phyloP scores from a whole-genome alignment of 2,797 vertebrate species.

The Sylvilagus floridanus region DNA sequence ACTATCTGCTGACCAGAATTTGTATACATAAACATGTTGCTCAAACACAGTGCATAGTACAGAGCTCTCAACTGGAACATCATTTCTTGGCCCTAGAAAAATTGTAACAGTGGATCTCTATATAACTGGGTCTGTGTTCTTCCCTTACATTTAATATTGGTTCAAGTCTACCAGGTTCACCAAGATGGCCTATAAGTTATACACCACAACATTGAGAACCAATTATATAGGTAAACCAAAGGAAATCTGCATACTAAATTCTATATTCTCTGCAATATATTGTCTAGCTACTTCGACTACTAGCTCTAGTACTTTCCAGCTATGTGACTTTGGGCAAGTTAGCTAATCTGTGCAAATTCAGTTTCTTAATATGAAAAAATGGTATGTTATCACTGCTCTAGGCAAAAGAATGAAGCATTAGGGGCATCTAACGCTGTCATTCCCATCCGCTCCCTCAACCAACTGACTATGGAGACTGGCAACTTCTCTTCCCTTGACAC shows the following conservation, averaged over 20 bases:
- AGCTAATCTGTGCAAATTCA: not conserved
- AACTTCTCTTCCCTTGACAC: too few relatives aligned
- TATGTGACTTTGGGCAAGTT: not conserved
- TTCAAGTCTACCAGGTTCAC: constrained; percentile 96
- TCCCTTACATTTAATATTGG: constrained; percentile 91
- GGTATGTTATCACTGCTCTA: not conserved
- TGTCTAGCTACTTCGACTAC: not conserved
- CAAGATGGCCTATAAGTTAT: constrained; percentile 93
- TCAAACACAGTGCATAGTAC: not conserved
- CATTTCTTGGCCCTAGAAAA: not conserved
- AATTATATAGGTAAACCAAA: not conserved
- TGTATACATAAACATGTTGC: not conserved
- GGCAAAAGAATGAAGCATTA: too few relatives aligned
- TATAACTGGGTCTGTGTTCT: not conserved
- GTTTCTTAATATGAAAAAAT: not conserved
- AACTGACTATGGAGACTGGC: too few relatives aligned
- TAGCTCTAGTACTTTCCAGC: not conserved
- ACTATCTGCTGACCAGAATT: not conserved
- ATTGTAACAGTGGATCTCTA: not conserved
- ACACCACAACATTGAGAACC: constrained; percentile 83
- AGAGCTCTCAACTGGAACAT: not conserved
- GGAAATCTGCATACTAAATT: not conserved
- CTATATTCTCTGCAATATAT: not conserved
- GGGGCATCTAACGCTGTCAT: too few relatives aligned
- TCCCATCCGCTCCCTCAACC: too few relatives aligned